These are phyloP conservation scores for Collichthys lucidus DNA, from an alignment of 2,113 vertebrate species.

Conservation along the genomic window DNA sequence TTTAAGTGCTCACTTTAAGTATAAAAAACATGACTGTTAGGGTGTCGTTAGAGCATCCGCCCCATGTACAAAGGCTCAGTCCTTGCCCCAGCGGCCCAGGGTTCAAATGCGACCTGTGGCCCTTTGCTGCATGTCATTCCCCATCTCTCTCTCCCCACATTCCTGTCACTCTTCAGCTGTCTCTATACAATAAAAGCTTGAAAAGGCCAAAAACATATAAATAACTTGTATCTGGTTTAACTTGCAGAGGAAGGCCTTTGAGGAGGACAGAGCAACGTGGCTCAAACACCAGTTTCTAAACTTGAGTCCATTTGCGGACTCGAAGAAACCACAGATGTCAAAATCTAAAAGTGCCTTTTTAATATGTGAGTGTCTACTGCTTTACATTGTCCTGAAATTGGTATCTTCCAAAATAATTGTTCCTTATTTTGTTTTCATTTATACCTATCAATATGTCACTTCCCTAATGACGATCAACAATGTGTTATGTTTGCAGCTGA, in stretches of 20 bases:
- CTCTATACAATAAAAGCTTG: too few relatives aligned
- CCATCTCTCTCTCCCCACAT: too few relatives aligned
- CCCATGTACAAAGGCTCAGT: too few relatives aligned
- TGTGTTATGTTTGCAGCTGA: conserved; percentile 56
- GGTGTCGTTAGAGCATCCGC: too few relatives aligned
- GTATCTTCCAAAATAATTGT: neutral
- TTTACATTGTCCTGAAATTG: neutral
- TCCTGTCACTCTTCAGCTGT: too few relatives aligned
- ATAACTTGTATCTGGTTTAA: neutral
- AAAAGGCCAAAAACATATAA: neutral
- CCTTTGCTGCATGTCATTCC: too few relatives aligned
- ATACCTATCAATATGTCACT: neutral
- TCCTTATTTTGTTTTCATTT: neutral
- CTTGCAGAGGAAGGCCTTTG: conserved; percentile 92
- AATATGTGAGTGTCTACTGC: conserved; percentile 84
- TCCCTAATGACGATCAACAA: neutral
- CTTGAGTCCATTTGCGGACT: conserved; percentile 89
- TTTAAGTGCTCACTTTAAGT: neutral
- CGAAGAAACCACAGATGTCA: conserved; percentile 84
- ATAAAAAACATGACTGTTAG: too few relatives aligned
- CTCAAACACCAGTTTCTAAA: conserved; percentile 97
- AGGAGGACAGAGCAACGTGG: conserved; percentile 94
- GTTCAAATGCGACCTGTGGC: too few relatives aligned
- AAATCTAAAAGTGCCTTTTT: conserved; percentile 89
- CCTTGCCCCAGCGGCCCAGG: too few relatives aligned